Percentiles rank a stretch among this genome's conserved stretches.
These are phyloP conservation scores for Parthenolecanium corni DNA, from an alignment of 2,888 invertebrate species.

Conservation along the genomic window DNA sequence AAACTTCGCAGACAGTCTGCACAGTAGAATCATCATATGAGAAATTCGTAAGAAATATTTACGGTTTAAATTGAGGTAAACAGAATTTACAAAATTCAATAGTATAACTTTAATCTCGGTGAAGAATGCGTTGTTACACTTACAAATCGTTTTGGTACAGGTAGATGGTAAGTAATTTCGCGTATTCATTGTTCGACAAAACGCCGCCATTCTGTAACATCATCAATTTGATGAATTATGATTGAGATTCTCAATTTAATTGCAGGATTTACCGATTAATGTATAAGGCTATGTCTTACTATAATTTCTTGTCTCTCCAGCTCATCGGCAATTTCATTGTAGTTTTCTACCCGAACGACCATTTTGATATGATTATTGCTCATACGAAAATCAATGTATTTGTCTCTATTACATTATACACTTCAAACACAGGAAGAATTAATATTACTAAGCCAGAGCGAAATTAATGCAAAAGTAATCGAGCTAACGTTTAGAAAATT, in stretches of 20 bases:
- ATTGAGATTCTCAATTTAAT: background rate
- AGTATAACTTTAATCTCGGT: background rate
- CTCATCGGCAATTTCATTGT: conserved; percentile 16
- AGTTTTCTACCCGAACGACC: conserved; percentile 15
- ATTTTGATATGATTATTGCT: background rate
- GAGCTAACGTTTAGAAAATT: too few relatives aligned
- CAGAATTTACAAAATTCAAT: background rate
- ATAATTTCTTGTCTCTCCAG: conserved; percentile 19
- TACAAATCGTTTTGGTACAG: conserved; percentile 21
- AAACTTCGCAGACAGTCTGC: conserved; percentile 17
- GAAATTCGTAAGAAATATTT: background rate
- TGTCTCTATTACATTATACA: too few relatives aligned
- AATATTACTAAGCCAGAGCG: too few relatives aligned
- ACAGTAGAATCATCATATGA: too few relatives aligned
- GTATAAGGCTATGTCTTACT: background rate
- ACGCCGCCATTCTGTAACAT: conserved; percentile 12
- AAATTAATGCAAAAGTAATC: too few relatives aligned
- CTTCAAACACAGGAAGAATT: too few relatives aligned
- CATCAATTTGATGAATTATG: background rate
- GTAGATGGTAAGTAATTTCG: conserved; percentile 18
- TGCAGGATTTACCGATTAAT: too few relatives aligned
- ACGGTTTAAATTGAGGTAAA: background rate
- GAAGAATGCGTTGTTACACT: background rate
- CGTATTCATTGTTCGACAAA: conserved; percentile 18
- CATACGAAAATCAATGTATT: too few relatives aligned